These are phyloP conservation scores for Pica pica DNA, from an alignment of 2,113 vertebrate genomes.

Conservation along the genomic window DNA sequence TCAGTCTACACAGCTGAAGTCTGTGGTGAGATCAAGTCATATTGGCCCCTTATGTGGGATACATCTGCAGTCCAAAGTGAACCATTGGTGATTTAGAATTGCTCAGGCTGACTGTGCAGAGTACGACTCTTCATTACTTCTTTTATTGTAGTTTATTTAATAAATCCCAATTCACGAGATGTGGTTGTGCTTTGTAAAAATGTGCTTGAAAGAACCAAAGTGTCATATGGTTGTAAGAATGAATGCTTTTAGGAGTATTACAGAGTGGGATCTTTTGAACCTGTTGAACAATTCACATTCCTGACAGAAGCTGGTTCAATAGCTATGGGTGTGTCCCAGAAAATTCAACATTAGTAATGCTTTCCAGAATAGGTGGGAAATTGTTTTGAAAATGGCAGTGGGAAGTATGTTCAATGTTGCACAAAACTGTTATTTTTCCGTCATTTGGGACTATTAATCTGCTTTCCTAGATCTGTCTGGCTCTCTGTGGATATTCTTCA, in stretches of 20 bases:
- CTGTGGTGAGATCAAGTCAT: not conserved
- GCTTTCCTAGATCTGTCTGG: not conserved
- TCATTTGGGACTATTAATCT: not conserved
- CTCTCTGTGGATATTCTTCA: not conserved
- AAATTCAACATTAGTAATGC: constrained; percentile 2
- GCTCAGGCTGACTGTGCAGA: not conserved
- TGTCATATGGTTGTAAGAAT: not conserved
- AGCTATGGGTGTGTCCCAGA: not conserved
- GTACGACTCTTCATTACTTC: not conserved
- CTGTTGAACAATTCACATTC: not conserved
- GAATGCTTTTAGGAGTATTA: not conserved
- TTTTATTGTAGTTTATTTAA: not conserved
- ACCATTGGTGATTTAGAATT: not conserved
- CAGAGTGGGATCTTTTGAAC: not conserved
- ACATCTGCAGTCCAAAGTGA: not conserved
- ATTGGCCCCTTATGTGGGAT: not conserved
- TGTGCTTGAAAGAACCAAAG: not conserved
- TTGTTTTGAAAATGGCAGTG: not conserved
- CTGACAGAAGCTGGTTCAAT: not conserved
- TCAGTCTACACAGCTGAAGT: not conserved
- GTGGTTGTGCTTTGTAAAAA: not conserved
- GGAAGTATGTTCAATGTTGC: not conserved
- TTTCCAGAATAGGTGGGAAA: constrained; percentile 8
- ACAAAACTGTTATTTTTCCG: not conserved
- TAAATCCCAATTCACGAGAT: not conserved